These are phyloP conservation scores for Anarrhichthys ocellatus DNA, from an alignment of 2,113 vertebrate genomes.

Conservation along the genomic window DNA sequence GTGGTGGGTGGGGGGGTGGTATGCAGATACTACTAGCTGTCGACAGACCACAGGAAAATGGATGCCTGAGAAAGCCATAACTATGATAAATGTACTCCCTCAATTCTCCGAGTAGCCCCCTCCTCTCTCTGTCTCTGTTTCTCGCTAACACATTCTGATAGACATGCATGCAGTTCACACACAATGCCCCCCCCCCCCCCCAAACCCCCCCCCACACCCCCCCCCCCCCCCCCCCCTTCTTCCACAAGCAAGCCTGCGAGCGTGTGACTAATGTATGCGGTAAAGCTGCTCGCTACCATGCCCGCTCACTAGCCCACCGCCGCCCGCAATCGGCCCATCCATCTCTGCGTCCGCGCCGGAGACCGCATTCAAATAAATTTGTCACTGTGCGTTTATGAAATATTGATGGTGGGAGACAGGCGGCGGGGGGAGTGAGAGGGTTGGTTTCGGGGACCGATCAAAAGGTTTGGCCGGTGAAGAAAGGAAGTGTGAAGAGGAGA, in stretches of 20 bases:
- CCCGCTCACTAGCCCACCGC: constrained; percentile 91
- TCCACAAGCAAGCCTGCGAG: constrained; percentile 62
- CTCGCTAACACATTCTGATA: constrained; percentile 70
- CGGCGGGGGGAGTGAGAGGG: constrained; percentile 59
- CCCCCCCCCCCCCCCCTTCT: constrained; percentile 77
- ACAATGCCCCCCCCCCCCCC: constrained; percentile 44
- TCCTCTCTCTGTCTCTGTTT: constrained; percentile 51
- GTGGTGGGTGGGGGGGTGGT: constrained; percentile 28
- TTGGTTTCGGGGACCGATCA: constrained; percentile 66
- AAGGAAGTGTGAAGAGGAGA: constrained; percentile 47
- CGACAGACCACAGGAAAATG: constrained; percentile 93
- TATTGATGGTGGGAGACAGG: constrained; percentile 80
- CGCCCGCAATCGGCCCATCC: constrained; percentile 93
- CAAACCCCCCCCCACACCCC: constrained; percentile 81
- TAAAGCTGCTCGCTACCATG: constrained; percentile 95
- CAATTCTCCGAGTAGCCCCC: constrained; percentile 68
- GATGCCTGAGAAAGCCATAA: constrained; percentile 96
- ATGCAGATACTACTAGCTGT: constrained; percentile 86
- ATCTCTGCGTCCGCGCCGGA: constrained; percentile 88
- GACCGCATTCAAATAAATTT: constrained; percentile 86
- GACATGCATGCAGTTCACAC: constrained; percentile 75
- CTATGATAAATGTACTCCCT: constrained; percentile 95
- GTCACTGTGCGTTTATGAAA: constrained; percentile 88
- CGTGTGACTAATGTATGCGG: constrained; percentile 97
- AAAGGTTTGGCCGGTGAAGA: constrained; percentile 43